phyloP scores from a whole-genome alignment of 2,113 vertebrate genomes.

The Protobothrops mucrosquamatus region DNA sequence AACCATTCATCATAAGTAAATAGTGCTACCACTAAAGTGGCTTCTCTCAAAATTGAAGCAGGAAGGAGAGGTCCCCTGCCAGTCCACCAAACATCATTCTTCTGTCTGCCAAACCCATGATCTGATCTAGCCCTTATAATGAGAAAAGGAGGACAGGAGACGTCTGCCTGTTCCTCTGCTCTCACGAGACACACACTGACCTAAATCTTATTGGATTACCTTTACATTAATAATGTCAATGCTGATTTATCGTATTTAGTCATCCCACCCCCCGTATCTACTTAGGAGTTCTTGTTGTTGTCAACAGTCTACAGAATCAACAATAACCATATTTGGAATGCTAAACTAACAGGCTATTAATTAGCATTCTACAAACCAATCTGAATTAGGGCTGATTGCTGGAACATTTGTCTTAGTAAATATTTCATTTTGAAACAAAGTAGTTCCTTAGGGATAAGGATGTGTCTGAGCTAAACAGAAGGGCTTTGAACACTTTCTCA shows the following conservation, averaged over 20 bases:
- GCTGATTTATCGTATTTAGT: neutral
- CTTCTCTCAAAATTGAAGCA: neutral
- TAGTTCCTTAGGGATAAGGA: neutral
- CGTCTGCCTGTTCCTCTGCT: neutral
- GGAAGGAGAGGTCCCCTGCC: neutral
- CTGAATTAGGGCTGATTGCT: neutral
- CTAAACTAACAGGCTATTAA: neutral
- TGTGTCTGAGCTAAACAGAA: neutral
- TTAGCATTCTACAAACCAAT: neutral
- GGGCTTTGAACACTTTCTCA: neutral
- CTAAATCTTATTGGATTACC: neutral
- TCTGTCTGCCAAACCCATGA: neutral
- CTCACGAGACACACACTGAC: neutral
- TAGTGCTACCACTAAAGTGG: neutral
- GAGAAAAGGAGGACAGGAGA: neutral
- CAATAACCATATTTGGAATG: neutral
- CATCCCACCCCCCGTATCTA: neutral
- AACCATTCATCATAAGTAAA: neutral
- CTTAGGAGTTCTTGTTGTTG: neutral
- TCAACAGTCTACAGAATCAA: neutral
- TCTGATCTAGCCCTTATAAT: neutral
- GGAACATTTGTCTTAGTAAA: neutral
- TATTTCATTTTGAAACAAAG: neutral
- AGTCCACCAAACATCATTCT: neutral
- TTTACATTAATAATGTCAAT: neutral